Evolutionary conservation across 2,113 vertebrate species (phyloP).

Genomic region (Galbula dea): DNA sequence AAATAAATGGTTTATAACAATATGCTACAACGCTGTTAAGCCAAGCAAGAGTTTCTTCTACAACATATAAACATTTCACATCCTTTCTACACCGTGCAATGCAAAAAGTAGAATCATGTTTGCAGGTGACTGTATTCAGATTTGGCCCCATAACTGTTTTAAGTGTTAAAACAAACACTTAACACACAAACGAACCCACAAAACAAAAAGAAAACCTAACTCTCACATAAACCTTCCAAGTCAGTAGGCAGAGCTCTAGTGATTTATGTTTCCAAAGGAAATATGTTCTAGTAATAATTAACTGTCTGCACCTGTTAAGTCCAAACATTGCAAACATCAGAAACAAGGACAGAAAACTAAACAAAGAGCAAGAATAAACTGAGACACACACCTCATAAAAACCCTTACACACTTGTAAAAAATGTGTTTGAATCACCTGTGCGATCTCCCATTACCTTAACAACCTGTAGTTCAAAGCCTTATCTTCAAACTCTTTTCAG

Average conservation of each 20-base stretch:
- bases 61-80: neutral
- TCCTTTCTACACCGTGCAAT: neutral
- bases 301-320: neutral
- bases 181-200: neutral
- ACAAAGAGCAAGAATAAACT: neutral
- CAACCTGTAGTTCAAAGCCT: neutral
- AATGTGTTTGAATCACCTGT: neutral
- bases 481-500: constrained; percentile 3
- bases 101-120: neutral
- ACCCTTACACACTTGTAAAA: neutral
- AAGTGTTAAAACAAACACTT: neutral
- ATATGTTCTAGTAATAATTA: neutral
- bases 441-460: neutral
- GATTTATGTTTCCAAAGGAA: constrained; percentile 12
- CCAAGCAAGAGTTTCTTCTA: neutral
- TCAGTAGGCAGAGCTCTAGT: neutral
- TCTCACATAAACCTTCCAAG: neutral
- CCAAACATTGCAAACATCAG: neutral
- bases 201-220: neutral
- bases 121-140: neutral
- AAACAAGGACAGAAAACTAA: neutral
- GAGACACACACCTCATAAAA: neutral
- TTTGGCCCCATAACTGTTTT: neutral
- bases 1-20: neutral
- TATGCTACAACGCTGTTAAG: neutral